These are phyloP conservation scores for Clarias batrachus DNA, from an alignment of 2,113 vertebrate species.

Conservation along the genomic window DNA sequence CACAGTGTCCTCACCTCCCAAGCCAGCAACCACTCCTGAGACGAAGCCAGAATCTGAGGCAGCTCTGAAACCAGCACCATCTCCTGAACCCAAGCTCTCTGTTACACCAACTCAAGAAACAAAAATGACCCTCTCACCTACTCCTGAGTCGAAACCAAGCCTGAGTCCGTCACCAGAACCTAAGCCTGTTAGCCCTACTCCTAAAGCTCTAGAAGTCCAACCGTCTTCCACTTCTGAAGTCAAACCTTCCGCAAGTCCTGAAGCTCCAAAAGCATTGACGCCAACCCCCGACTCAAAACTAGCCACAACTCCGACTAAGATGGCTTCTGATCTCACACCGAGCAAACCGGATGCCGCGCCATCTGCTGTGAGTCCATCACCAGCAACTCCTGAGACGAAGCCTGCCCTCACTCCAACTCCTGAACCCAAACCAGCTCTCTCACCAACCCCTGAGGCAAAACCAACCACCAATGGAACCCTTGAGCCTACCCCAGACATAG, in stretches of 20 bases:
- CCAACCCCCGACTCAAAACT: slow-evolving; percentile 31
- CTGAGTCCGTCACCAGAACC: slow-evolving; percentile 58
- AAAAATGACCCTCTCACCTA: slow-evolving; percentile 57
- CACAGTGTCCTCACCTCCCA: slow-evolving; percentile 48
- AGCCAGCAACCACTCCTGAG: slow-evolving; percentile 61
- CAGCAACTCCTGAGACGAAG: slow-evolving; percentile 32
- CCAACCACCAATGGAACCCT: slow-evolving; percentile 68
- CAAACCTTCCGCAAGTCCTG: slow-evolving; percentile 43
- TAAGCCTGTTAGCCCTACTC: slow-evolving; percentile 47
- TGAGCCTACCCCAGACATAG: slow-evolving; percentile 60
- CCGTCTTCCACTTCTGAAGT: slow-evolving; percentile 19
- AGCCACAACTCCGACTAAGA: slow-evolving; percentile 22
- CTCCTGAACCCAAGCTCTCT: slow-evolving; percentile 53
- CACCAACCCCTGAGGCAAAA: slow-evolving; percentile 61
- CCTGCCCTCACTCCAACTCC: slow-evolving; percentile 22
- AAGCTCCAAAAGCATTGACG: slow-evolving; percentile 40
- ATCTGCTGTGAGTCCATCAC: slow-evolving; percentile 52
- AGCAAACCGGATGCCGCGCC: slow-evolving; percentile 49
- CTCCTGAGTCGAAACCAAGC: slow-evolving; percentile 51
- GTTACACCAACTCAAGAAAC: slow-evolving; percentile 26
- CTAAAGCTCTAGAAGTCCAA: slow-evolving; percentile 30
- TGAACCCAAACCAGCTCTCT: slow-evolving; percentile 34
- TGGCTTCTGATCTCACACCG: slow-evolving; percentile 28
- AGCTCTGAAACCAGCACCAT: slow-evolving; percentile 52
- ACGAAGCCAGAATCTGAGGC: slow-evolving; percentile 51